Evolutionary conservation across 2,113 vertebrate genomes (phyloP).

Genomic region (cat (Felis catus)): F.catus_Fca126_mat1.0 CM031411.1:43671001-43671500

Average conservation of each 20-base stretch:
- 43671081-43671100: constrained; percentile 26
- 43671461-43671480: background rate
- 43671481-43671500: background rate
- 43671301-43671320: constrained; percentile 17
- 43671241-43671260: constrained; percentile 37
- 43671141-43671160: constrained; percentile 23
- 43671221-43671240: background rate
- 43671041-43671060: background rate
- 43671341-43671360: background rate
- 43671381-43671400: background rate
- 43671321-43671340: background rate
- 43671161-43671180: background rate
- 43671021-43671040: background rate
- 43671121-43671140: background rate
- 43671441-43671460: background rate
- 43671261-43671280: constrained; percentile 17
- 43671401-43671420: background rate
- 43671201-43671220: background rate
- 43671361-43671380: background rate
- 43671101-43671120: background rate
- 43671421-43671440: constrained; percentile 1
- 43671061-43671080: background rate
- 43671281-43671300: background rate
- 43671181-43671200: background rate
- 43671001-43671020: constrained; percentile 24